Conservation (phyloP, 2,888 invertebrate species). For the Proisotoma minuta region DNA sequence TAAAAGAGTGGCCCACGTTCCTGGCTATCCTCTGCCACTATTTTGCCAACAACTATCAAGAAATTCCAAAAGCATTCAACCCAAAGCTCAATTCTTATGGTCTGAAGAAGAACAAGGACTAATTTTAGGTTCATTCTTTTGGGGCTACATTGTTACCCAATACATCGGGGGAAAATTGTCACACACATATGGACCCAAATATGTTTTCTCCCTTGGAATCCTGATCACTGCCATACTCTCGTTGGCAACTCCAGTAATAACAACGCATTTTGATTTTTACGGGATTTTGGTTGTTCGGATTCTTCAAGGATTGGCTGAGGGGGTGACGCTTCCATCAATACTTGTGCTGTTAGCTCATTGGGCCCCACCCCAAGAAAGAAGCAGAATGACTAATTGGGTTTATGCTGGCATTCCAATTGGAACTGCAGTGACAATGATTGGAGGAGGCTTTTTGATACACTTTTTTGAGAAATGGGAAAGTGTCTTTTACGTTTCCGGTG, state of each 20-base stretch:
- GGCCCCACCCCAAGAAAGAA: slow-evolving; percentile 87
- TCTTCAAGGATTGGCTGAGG: slow-evolving; percentile 78
- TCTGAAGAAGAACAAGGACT: slow-evolving; percentile 51
- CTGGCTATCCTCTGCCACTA: too few relatives aligned
- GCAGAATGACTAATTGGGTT: slow-evolving; percentile 80
- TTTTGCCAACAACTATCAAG: too few relatives aligned
- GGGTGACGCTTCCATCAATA: slow-evolving; percentile 93
- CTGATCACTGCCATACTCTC: slow-evolving; percentile 78
- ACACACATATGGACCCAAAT: slow-evolving; percentile 79
- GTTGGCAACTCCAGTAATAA: slow-evolving; percentile 70
- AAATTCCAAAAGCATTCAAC: too few relatives aligned
- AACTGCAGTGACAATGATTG: slow-evolving; percentile 76
- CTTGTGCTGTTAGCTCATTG: slow-evolving; percentile 86
- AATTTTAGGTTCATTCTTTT: slow-evolving; percentile 62
- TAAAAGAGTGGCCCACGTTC: too few relatives aligned
- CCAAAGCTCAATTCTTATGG: slow-evolving; percentile 66
- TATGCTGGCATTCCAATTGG: slow-evolving; percentile 87
- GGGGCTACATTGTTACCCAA: slow-evolving; percentile 78
- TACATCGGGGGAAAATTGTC: slow-evolving; percentile 74
- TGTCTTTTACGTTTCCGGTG: slow-evolving; percentile 79
- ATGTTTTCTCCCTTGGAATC: slow-evolving; percentile 75
- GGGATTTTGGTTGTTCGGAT: slow-evolving; percentile 70
- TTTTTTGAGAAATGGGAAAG: slow-evolving; percentile 78
- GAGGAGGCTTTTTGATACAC: slow-evolving; percentile 78
- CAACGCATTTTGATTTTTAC: slow-evolving; percentile 64